Percentiles rank a stretch among this genome's conserved stretches.
phyloP scores from a whole-genome alignment of 2,113 vertebrate species.

The Pygoscelis antarcticus region DNA sequence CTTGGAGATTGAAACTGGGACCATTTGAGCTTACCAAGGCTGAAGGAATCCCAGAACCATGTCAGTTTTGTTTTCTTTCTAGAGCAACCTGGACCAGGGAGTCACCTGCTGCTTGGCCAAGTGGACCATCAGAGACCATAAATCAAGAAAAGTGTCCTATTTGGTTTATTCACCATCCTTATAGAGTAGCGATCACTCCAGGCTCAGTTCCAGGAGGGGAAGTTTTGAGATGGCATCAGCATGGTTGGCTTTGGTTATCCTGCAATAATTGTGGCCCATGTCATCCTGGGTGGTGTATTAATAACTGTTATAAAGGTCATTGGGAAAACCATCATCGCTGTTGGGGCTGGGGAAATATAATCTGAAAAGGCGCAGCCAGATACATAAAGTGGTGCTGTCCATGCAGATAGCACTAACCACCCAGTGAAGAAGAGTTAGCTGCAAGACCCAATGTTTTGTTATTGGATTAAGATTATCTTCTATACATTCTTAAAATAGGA shows the following conservation, averaged over 20 bases:
- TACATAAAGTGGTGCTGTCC: not conserved
- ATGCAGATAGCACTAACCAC: not conserved
- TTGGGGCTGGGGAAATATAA: not conserved
- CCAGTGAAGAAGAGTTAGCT: not conserved
- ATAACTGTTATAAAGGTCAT: not conserved
- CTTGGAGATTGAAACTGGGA: not conserved
- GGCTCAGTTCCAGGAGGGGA: not conserved
- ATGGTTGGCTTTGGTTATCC: not conserved
- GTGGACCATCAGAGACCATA: not conserved
- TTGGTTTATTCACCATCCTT: not conserved
- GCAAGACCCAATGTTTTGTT: fast-evolving
- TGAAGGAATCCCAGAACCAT: not conserved
- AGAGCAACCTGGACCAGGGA: not conserved
- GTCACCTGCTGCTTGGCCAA: not conserved
- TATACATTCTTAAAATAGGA: not conserved
- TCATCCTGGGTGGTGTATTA: not conserved
- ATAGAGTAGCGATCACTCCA: not conserved
- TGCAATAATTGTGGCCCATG: not conserved
- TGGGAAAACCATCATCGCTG: not conserved
- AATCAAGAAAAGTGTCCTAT: too few relatives aligned
- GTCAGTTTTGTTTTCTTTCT: not conserved
- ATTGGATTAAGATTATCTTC: not conserved
- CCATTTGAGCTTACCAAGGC: not conserved
- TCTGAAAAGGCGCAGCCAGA: not conserved
- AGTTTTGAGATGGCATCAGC: not conserved